Percentiles rank a stretch among this genome's conserved stretches.
Evolutionary conservation across 2,888 invertebrate species (phyloP).

Genomic region (Dinocampus coccinellae): DNA sequence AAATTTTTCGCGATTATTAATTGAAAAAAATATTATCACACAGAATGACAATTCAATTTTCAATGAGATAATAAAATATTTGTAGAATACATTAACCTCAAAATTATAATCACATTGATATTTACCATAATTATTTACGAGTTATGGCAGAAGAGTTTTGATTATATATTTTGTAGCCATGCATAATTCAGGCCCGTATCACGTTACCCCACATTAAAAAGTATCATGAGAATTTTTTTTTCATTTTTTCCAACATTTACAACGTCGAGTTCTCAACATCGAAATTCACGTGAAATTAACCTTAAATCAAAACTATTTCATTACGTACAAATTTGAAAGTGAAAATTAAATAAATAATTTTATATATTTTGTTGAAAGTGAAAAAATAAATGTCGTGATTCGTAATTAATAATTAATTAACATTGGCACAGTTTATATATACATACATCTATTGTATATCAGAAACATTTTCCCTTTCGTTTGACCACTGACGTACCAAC

Average conservation of each 20-base stretch:
- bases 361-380: background rate
- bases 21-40: background rate
- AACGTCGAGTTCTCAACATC: background rate
- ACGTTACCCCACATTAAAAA: background rate
- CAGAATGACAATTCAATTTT: background rate
- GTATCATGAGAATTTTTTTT: background rate
- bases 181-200: background rate
- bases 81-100: background rate
- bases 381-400: background rate
- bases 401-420: background rate
- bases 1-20: conserved; percentile 2
- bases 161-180: background rate
- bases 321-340: background rate
- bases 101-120: background rate
- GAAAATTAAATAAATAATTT: background rate
- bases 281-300: background rate
- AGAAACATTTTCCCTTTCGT: conserved; percentile 59
- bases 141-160: background rate
- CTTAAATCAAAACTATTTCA: background rate
- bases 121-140: background rate
- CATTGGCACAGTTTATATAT: conserved; percentile 43
- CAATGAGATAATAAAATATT: background rate
- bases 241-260: background rate
- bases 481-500: conserved; percentile 52
- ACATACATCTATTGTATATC: conserved; percentile 27